Conservation (phyloP, 2,113 vertebrate species). For the Alexandromys fortis region DNA sequence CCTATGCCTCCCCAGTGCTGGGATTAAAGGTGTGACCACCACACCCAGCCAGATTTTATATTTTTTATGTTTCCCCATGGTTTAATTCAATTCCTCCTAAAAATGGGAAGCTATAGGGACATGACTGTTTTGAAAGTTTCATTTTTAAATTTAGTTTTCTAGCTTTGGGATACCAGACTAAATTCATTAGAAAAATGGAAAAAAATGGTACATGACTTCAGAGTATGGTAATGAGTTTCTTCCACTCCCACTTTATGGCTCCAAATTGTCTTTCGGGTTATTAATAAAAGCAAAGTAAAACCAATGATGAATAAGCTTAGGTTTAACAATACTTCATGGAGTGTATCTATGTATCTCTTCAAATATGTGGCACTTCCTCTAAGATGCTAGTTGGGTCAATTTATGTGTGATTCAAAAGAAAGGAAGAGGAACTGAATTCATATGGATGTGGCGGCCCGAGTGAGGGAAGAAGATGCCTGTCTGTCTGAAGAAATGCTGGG, state of each 20-base stretch:
- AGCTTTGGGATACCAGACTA: background rate
- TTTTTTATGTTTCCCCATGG: constrained; percentile 18
- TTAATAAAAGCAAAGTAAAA: constrained; percentile 29
- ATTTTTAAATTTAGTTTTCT: background rate
- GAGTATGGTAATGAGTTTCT: background rate
- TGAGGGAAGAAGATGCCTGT: background rate
- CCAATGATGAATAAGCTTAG: constrained; percentile 1
- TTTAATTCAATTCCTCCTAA: constrained; percentile 10
- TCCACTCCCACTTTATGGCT: background rate
- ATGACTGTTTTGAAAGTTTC: background rate
- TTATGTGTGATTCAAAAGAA: background rate
- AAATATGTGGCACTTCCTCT: background rate
- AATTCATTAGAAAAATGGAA: background rate
- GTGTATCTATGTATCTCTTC: constrained; percentile 11
- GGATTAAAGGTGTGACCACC: background rate
- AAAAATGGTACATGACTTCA: background rate
- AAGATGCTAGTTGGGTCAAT: constrained; percentile 11
- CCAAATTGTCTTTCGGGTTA: background rate
- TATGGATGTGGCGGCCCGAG: background rate
- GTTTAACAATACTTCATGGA: background rate
- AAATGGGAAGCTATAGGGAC: background rate
- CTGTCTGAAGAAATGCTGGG: background rate
- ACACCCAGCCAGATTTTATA: background rate
- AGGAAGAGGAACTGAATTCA: background rate
- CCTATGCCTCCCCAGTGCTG: background rate